Evolutionary conservation across 2,888 invertebrate genomes (phyloP), one percentile per base, ranked within the genome.

Genomic region (Calameuta filiformis): DNA sequence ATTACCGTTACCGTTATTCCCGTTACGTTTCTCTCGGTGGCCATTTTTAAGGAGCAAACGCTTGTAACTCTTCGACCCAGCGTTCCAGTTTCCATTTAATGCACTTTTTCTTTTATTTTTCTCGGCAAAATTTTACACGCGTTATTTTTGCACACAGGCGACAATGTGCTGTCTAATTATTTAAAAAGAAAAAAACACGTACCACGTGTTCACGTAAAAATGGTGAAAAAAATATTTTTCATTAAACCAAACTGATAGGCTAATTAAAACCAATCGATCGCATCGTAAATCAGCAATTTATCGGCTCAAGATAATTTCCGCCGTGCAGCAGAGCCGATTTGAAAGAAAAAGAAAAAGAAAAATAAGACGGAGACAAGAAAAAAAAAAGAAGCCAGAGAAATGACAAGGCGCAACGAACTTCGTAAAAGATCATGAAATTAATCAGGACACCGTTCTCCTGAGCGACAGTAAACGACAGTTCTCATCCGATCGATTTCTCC

Each of bases 401-500:
- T 1, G 23, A 56, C 23, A 56, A 56, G 56, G 56, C 56, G 23
- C 23, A 56, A 56, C 56, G 56, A 56, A 56, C 56, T 56, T 23
- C 23, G 23, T 56, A 56, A 56, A 23, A 56, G 56, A 56, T 56
- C 56, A 23, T 56, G 56, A 56, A 56, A 56, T 56, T 34, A 71
- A 71, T 31, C 71, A 9, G 71, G 71, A 71, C 71, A 23, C 71
- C 33, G 33, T 34, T 71, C 31, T 33, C 71, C 71, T 31, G 71
- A 71, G 71, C 34, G 34, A 71, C 71, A 71, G 71, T 33, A 71
- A 56, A 12, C 71, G 71, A 71, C 15, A 33, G 33, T 33, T 34
- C 71, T 31, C 71, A 73, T n/a, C 12, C 23, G 82, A 84, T 84
- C 81, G 83, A 84, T 84, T 84, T 84, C 84, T 81, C 83, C 82